Evolutionary conservation across 2,888 invertebrate genomes (phyloP).

Genomic region (Leucania comma): DNA sequence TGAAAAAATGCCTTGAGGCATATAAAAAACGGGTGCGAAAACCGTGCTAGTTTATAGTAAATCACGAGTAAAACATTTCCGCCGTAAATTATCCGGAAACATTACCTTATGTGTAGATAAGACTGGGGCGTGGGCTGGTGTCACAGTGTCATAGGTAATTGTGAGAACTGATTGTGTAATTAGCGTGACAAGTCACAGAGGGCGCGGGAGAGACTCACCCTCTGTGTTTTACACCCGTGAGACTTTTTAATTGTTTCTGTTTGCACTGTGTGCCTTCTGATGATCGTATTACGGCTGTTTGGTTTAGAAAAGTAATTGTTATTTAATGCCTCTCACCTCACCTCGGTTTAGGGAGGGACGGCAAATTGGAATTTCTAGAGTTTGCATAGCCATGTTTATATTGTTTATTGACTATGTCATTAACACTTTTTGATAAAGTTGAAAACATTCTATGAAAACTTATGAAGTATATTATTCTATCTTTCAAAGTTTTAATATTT

Average conservation of each 20-base stretch:
- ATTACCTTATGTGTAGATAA: conserved; percentile 49
- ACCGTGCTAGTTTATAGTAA: too few relatives aligned
- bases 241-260: conserved; percentile 85
- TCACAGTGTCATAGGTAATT: conserved; percentile 80
- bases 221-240: conserved; percentile 85
- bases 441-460: too few relatives aligned
- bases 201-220: conserved; percentile 86
- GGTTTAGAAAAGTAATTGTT: conserved; percentile 56
- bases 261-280: conserved; percentile 63
- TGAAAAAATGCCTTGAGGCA: too few relatives aligned
- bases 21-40: too few relatives aligned
- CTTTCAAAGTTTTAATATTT: too few relatives aligned
- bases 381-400: background rate
- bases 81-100: conserved; percentile 35
- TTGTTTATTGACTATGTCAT: too few relatives aligned
- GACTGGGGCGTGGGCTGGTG: conserved; percentile 59
- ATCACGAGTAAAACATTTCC: background rate
- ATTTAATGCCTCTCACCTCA: conserved; percentile 37
- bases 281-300: conserved; percentile 57
- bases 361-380: background rate
- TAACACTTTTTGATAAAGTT: too few relatives aligned
- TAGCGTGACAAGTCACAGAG: conserved; percentile 86
- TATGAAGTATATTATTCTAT: too few relatives aligned
- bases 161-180: conserved; percentile 90
- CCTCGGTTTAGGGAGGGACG: background rate